Evolutionary conservation across 2,113 vertebrate species (phyloP).

Genomic region (cat (Felis catus)): DNA sequence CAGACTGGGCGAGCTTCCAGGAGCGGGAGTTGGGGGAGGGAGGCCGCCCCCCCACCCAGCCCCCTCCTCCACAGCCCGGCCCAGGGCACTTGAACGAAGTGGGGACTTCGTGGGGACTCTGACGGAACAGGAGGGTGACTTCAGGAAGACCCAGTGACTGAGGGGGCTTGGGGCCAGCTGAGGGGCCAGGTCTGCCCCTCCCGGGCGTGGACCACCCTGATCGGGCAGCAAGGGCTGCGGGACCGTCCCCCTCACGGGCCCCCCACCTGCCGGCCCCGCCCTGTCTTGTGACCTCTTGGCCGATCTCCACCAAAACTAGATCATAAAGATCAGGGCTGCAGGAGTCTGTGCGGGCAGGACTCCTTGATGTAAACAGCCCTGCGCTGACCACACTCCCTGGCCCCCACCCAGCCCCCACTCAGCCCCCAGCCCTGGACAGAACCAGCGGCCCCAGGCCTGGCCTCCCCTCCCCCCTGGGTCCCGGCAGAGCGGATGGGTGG

Average conservation of each 20-base stretch:
- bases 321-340: neutral
- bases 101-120: no score
- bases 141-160: neutral
- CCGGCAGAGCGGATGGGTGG: neutral
- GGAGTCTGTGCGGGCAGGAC: neutral
- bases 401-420: neutral
- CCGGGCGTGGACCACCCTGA: neutral
- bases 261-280: neutral
- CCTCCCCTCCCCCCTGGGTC: neutral
- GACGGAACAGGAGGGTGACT: neutral
- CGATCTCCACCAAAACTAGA: neutral
- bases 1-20: no score
- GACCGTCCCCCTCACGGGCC: no score
- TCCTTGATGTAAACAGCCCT: neutral
- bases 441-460: neutral
- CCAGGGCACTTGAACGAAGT: fast-evolving
- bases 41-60: no score
- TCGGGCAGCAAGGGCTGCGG: neutral
- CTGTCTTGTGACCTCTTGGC: neutral
- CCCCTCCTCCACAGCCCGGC: neutral
- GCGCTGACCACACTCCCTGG: neutral
- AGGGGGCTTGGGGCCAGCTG: neutral
- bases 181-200: neutral
- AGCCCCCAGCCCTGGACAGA: neutral
- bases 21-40: no score